A percentile compares a stretch with the other conserved stretches of the same genome.
phyloP scores from a whole-genome alignment of 2,888 invertebrate genomes.

The Habroteleia sp. region DNA sequence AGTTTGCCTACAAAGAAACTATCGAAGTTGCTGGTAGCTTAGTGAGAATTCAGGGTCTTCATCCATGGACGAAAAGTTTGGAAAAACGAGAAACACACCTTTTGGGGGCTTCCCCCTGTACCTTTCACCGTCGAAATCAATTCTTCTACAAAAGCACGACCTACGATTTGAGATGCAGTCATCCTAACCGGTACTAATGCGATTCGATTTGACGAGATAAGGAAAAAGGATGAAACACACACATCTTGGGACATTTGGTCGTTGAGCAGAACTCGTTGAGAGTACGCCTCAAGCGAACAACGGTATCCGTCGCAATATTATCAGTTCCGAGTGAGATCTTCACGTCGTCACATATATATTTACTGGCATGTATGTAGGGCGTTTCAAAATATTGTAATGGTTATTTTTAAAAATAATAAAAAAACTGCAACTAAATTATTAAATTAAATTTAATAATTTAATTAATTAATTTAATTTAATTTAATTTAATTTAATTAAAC shows the following conservation, averaged over 20 bases:
- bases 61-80: slow-evolving; percentile 43
- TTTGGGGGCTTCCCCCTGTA: slow-evolving; percentile 24
- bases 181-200: slow-evolving; percentile 54
- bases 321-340: slow-evolving; percentile 55
- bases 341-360: slow-evolving; percentile 48
- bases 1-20: slow-evolving; percentile 45
- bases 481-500: no score
- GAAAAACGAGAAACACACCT: slow-evolving; percentile 28
- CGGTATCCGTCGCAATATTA: slow-evolving; percentile 60
- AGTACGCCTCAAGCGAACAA: slow-evolving; percentile 53
- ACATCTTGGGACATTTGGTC: slow-evolving; percentile 30
- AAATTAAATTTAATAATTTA: no score
- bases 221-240: slow-evolving; percentile 53
- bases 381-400: slow-evolving; percentile 24
- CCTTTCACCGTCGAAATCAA: slow-evolving; percentile 52
- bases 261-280: slow-evolving; percentile 52
- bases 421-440: no score
- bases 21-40: slow-evolving; percentile 32
- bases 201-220: slow-evolving; percentile 50
- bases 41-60: slow-evolving; percentile 36
- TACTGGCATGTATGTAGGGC: slow-evolving; percentile 33
- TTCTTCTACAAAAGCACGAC: slow-evolving; percentile 55
- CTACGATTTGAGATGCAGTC: slow-evolving; percentile 52
- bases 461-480: no score
- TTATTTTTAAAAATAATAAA: slow-evolving; percentile 6